Evolutionary conservation across 2,888 invertebrate genomes (phyloP).

Genomic region (Piscicola geometra): DNA sequence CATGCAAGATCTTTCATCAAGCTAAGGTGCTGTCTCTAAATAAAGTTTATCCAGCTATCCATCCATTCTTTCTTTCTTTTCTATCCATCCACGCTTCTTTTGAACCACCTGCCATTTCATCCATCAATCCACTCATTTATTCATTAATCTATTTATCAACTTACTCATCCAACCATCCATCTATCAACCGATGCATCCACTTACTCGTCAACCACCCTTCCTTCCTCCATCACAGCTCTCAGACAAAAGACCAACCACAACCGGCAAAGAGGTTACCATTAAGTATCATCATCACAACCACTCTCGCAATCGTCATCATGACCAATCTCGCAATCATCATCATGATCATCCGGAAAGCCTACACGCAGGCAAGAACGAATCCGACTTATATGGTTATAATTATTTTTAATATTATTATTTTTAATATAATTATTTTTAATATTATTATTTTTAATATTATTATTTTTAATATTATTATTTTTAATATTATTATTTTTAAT

Average conservation of each 20-base stretch:
- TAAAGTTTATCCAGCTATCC: too few species aligned
- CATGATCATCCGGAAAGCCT: not conserved
- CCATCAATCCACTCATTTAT: too few species aligned
- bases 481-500: not conserved
- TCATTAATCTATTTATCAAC: too few species aligned
- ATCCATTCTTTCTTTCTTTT: too few species aligned
- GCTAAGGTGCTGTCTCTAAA: too few species aligned
- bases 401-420: not conserved
- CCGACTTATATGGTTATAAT: not conserved
- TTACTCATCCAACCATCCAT: too few species aligned
- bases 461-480: not conserved
- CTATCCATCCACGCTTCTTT: too few species aligned
- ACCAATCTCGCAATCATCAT: not conserved
- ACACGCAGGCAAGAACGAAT: not conserved
- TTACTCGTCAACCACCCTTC: too few species aligned
- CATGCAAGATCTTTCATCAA: too few species aligned
- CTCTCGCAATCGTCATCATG: not conserved
- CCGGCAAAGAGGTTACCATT: not conserved
- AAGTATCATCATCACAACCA: not conserved
- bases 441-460: not conserved
- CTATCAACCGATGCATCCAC: too few species aligned
- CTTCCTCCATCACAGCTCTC: not conserved
- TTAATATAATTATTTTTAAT: not conserved
- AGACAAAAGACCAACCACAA: not conserved
- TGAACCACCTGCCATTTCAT: too few species aligned